Evolutionary conservation across 2,888 invertebrate genomes (phyloP).

Genomic region (Sclerodermus sp.): DNA sequence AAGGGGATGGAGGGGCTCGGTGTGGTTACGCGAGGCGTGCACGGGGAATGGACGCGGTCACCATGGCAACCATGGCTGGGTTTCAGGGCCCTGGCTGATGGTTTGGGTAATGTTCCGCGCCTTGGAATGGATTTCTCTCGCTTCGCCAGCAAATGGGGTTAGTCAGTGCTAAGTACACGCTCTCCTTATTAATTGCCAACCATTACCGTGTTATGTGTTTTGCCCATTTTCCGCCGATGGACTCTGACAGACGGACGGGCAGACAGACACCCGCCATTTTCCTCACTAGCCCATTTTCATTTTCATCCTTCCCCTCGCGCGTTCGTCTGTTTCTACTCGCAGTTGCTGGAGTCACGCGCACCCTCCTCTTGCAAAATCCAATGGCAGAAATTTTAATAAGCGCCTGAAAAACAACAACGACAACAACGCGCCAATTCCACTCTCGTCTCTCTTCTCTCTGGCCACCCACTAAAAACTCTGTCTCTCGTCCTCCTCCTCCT

Average conservation of each 20-base stretch:
- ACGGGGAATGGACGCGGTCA: constrained; percentile 50
- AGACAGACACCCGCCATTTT: too few species aligned
- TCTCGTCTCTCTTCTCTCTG: too few species aligned
- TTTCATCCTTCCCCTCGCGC: too few species aligned
- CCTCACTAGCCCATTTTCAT: too few species aligned
- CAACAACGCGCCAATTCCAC: too few species aligned
- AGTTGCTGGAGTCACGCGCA: too few species aligned
- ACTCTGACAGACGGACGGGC: neutral
- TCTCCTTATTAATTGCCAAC: constrained; percentile 4
- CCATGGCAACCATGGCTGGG: constrained; percentile 52
- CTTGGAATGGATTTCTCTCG: constrained; percentile 48
- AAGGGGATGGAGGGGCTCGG: constrained; percentile 8
- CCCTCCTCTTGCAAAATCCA: too few species aligned
- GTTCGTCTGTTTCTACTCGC: too few species aligned
- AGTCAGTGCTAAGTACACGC: constrained; percentile 41
- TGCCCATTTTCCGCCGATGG: neutral
- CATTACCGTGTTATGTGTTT: neutral
- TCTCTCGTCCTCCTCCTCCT: too few species aligned
- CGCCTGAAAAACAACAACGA: too few species aligned
- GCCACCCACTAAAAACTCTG: too few species aligned
- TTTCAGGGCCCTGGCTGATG: constrained; percentile 41
- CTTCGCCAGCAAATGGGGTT: constrained; percentile 45
- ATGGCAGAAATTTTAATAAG: too few species aligned
- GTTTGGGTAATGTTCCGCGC: constrained; percentile 47
- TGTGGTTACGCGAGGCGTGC: constrained; percentile 22